phyloP scores from a whole-genome alignment of 2,888 invertebrate genomes.

The Acleris sparsana region DNA sequence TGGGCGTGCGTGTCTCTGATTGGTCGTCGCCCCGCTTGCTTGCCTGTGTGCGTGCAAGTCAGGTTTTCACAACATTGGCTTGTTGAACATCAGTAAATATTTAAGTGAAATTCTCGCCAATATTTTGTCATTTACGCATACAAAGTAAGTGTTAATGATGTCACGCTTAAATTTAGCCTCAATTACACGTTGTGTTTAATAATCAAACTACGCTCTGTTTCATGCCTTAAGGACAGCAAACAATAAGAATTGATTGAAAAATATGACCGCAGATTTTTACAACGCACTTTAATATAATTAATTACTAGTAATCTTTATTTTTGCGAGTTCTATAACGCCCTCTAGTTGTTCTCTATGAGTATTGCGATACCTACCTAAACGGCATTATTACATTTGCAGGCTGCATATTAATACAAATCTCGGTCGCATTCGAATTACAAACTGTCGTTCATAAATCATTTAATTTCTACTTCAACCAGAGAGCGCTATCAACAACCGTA shows the following conservation, averaged over 20 bases:
- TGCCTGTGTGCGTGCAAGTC: slow-evolving; percentile 5
- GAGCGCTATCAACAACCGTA: slow-evolving; percentile 14
- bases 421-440: background rate
- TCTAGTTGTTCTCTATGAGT: too few relatives aligned
- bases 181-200: background rate
- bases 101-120: slow-evolving; percentile 7
- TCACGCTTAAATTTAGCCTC: background rate
- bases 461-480: background rate
- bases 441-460: background rate
- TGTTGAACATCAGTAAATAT: slow-evolving; percentile 4
- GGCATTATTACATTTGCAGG: too few relatives aligned
- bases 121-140: background rate
- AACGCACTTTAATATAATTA: too few relatives aligned
- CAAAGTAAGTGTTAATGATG: background rate
- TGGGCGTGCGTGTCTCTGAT: slow-evolving; percentile 51
- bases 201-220: too few relatives aligned
- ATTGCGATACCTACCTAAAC: too few relatives aligned
- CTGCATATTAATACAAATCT: background rate
- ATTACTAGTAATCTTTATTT: too few relatives aligned
- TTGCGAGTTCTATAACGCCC: too few relatives aligned
- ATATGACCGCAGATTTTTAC: too few relatives aligned
- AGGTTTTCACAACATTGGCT: slow-evolving; percentile 15
- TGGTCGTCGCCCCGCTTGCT: slow-evolving; percentile 40
- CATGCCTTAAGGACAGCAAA: too few relatives aligned
- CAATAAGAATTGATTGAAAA: too few relatives aligned